phyloP scores from a whole-genome alignment of 2,888 invertebrate species.

The Cephus pulcher region DNA sequence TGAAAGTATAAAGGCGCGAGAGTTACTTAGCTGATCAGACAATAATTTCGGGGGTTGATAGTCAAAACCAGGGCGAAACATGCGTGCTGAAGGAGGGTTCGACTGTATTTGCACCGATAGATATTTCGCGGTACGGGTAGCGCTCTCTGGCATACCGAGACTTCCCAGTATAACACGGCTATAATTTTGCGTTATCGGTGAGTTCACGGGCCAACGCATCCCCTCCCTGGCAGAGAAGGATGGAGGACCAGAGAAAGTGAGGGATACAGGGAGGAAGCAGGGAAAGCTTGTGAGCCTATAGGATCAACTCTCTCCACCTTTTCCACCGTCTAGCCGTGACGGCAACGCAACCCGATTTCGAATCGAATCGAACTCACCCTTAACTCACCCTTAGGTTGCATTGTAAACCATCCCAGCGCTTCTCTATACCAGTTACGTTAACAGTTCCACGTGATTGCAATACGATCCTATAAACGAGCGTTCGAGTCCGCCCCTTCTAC shows the following conservation, averaged over 20 bases:
- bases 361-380: slow-evolving; percentile 1
- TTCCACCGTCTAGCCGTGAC: slow-evolving; percentile 21
- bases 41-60: neutral
- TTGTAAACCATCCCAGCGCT: neutral
- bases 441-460: neutral
- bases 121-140: slow-evolving; percentile 26
- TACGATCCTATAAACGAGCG: slow-evolving; percentile 1
- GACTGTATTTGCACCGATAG: slow-evolving; percentile 15
- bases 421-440: neutral
- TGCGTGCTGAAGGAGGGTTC: neutral
- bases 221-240: slow-evolving; percentile 34
- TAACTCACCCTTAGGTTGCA: neutral
- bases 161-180: slow-evolving; percentile 33
- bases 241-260: slow-evolving; percentile 13
- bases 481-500: neutral
- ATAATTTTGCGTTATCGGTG: slow-evolving; percentile 63
- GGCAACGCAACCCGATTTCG: slow-evolving; percentile 9
- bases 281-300: neutral
- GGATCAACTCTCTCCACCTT: slow-evolving; percentile 11
- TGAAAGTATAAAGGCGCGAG: neutral
- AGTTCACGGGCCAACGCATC: slow-evolving; percentile 62
- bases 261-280: neutral
- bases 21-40: slow-evolving; percentile 6
- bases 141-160: slow-evolving; percentile 23
- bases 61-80: neutral